Base-by-base conservation (phyloP, 2,797 vertebrate genomes). In the Esox lucius region DNA sequence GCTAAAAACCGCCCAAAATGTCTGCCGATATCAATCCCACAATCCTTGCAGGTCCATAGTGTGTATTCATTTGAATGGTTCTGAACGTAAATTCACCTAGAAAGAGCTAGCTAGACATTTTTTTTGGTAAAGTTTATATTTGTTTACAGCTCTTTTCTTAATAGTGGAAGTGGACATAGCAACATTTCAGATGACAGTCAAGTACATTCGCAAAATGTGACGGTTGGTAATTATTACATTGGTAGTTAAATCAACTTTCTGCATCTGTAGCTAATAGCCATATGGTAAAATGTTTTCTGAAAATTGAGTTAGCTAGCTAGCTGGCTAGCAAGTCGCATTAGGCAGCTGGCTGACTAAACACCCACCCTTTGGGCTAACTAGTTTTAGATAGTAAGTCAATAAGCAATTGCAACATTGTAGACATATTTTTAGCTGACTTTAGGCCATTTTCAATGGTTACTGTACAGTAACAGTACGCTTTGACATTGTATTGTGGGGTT, bases 61-160 rank as follows among this genome's bases (percentile, higher is more conserved):
- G 87, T 92, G 91, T 90, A 79, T 89, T 91, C 88, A 90, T 94
- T 94, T 94, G 93, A 94, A 94, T 90, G 89, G 79, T 83, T 33
- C 28, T 74, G 15, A 49, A 48, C 26, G 24, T 51, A 15, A 39
- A 66, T 31, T 24, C 15, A 66, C 73, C 77, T 68, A 71, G 13
- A 70, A 39, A 73, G n/a, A 71, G 84, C 64, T 74, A 78, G 74
- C 28, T 74, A 8, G 15, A 42, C 67, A 65, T 42, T 53, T 22
- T 0, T 24, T 22, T 39, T 39, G 39, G 0, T 2, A 3, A 61
- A 35, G 11, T 24, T 76, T 74, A 70, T 66, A 49, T 4, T 51
- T 26, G 1, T 49, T 78, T 81, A 74, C 77, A 35, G 48, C 70
- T 79, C 77, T 79, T 70, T 78, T 49, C 74, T 35, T 75, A 46